These are phyloP conservation scores for Kuschelorhynchus macadamiae DNA, from an alignment of 2,888 invertebrate species.

Conservation along the genomic window DNA sequence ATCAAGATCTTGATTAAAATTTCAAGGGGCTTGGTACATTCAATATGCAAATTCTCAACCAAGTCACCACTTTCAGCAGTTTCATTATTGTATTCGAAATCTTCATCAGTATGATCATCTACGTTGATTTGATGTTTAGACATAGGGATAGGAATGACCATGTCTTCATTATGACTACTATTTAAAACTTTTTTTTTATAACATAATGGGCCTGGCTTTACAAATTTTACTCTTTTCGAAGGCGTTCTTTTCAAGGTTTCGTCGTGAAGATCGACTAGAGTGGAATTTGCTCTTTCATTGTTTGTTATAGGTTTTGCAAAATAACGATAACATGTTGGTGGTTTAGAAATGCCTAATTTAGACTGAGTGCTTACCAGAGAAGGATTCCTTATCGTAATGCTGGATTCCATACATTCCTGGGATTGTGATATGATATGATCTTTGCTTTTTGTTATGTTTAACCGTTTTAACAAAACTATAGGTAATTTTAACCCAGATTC, in stretches of 20 bases:
- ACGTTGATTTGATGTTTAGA: background rate
- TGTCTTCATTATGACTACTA: background rate
- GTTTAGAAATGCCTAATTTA: conserved; percentile 39
- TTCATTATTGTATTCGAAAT: conserved; percentile 31
- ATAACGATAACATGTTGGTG: conserved; percentile 42
- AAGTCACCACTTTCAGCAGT: too few relatives aligned
- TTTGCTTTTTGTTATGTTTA: background rate
- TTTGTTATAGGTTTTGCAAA: conserved; percentile 52
- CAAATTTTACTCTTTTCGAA: conserved; percentile 24
- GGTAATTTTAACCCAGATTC: background rate
- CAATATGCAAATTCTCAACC: too few relatives aligned
- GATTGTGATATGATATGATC: background rate
- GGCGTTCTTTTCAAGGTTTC: background rate
- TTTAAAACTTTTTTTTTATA: conserved; percentile 27
- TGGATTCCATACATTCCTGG: conserved; percentile 14
- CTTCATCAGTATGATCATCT: background rate
- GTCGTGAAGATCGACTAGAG: conserved; percentile 22
- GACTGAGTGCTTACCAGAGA: conserved; percentile 26
- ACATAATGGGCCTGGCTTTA: conserved; percentile 31
- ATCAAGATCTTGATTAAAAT: conserved; percentile 5
- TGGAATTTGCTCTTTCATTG: conserved; percentile 51
- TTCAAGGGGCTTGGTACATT: background rate
- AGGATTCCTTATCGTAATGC: conserved; percentile 42
- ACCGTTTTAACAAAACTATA: conserved; percentile 1
- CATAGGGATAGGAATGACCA: conserved; percentile 17